Conservation (phyloP, 2,113 vertebrate species). For the Semicossyphus pulcher region DNA sequence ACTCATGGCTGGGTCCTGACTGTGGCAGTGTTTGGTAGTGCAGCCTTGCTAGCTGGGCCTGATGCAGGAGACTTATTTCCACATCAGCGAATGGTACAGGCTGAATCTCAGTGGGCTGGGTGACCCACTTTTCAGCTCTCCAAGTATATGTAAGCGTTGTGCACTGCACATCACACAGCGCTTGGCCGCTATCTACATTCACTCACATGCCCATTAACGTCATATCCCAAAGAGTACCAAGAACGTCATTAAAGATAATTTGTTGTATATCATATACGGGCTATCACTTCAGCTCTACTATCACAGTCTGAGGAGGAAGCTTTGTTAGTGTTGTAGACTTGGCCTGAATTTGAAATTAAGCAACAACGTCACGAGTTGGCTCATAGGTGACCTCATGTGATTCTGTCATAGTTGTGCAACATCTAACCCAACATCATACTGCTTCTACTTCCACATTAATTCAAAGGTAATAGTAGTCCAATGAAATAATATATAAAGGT, state of each 20-base stretch:
- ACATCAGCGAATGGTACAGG: slow-evolving; percentile 74
- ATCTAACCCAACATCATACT: too few species aligned
- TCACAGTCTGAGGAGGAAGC: slow-evolving; percentile 1
- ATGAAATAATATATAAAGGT: too few species aligned
- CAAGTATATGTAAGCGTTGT: slow-evolving; percentile 54
- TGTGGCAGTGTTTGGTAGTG: slow-evolving; percentile 51
- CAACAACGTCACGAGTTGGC: not conserved
- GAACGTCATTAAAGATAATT: slow-evolving; percentile 29
- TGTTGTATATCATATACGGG: slow-evolving; percentile 1
- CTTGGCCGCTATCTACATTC: slow-evolving; percentile 57
- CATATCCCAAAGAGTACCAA: slow-evolving; percentile 18
- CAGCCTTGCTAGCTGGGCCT: slow-evolving; percentile 46
- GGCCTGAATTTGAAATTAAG: not conserved
- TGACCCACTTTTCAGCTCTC: slow-evolving; percentile 76
- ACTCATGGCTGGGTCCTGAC: slow-evolving; percentile 20
- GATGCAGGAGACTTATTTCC: slow-evolving; percentile 71
- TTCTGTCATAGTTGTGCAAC: too few species aligned
- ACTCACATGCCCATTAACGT: slow-evolving; percentile 27
- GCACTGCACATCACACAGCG: slow-evolving; percentile 46
- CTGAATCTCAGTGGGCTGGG: slow-evolving; percentile 74
- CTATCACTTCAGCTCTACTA: slow-evolving; percentile 1
- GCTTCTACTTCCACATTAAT: too few species aligned
- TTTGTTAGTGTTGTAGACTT: not conserved
- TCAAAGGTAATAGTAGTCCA: too few species aligned
- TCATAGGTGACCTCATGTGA: not conserved